These are phyloP conservation scores for Orchesella flavescens DNA, from an alignment of 2,888 invertebrate genomes.

Conservation along the genomic window DNA sequence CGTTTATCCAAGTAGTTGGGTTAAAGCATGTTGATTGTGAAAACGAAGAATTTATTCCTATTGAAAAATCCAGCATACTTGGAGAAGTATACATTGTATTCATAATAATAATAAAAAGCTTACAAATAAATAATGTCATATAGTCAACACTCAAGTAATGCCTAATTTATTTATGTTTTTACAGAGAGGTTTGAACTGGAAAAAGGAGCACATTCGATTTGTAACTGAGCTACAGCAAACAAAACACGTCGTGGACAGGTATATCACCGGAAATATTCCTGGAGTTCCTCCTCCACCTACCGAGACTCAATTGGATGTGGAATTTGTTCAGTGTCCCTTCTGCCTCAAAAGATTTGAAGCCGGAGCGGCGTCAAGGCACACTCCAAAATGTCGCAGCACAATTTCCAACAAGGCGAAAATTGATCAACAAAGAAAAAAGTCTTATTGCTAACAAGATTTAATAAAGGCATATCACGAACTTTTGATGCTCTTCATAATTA, in stretches of 20 bases:
- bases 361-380: not conserved
- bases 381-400: not conserved
- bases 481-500: no score
- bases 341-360: slow-evolving; percentile 15
- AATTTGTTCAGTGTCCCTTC: slow-evolving; percentile 6
- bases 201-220: not conserved
- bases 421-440: not conserved
- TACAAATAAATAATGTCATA: no score
- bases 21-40: not conserved
- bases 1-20: not conserved
- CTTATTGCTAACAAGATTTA: no score
- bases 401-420: not conserved
- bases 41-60: not conserved
- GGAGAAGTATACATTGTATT: no score
- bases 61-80: no score
- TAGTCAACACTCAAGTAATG: no score
- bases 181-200: slow-evolving; percentile 7
- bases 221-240: slow-evolving; percentile 3
- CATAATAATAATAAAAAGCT: no score
- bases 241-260: slow-evolving; percentile 9
- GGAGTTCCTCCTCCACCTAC: slow-evolving; percentile 12
- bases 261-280: slow-evolving; percentile 13
- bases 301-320: slow-evolving; percentile 3
- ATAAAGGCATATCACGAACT: no score
- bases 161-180: no score